These are phyloP conservation scores for Ceyx cyanopectus DNA, from an alignment of 2,113 vertebrate genomes.

Conservation along the genomic window DNA sequence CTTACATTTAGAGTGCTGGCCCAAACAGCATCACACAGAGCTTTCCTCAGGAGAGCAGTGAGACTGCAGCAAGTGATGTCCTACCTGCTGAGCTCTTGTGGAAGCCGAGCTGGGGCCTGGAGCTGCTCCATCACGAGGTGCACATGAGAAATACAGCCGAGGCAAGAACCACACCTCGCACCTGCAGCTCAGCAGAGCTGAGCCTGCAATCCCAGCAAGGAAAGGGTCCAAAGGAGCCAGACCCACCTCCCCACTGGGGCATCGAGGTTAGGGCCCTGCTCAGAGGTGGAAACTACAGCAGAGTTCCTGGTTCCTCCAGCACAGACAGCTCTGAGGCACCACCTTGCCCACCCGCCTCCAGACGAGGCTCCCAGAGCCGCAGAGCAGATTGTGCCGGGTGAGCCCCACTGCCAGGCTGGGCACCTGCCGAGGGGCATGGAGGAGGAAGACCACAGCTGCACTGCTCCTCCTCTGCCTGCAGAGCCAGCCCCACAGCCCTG, in stretches of 20 bases:
- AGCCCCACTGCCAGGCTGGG: not conserved
- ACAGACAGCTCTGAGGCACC: not conserved
- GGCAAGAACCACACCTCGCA: not conserved
- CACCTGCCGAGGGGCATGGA: fast-evolving
- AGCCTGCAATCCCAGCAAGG: not conserved
- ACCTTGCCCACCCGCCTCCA: not conserved
- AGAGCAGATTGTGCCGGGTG: fast-evolving
- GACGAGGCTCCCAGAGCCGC: fast-evolving
- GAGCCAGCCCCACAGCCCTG: not conserved
- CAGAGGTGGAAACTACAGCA: not conserved
- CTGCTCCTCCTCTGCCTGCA: not conserved
- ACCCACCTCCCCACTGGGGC: not conserved
- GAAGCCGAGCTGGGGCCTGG: not conserved
- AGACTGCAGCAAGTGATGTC: not conserved
- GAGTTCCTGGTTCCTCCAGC: not conserved
- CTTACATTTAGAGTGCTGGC: not conserved
- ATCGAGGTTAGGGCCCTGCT: not conserved
- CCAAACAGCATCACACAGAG: not conserved
- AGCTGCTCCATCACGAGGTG: not conserved
- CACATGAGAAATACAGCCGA: not conserved
- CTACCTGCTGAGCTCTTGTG: not conserved
- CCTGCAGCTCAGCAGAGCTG: not conserved
- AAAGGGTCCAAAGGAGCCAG: not conserved
- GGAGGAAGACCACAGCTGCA: not conserved
- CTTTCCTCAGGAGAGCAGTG: not conserved